These are phyloP conservation scores for Odontocolon sp. DNA, from an alignment of 2,888 invertebrate species.

Conservation along the genomic window DNA sequence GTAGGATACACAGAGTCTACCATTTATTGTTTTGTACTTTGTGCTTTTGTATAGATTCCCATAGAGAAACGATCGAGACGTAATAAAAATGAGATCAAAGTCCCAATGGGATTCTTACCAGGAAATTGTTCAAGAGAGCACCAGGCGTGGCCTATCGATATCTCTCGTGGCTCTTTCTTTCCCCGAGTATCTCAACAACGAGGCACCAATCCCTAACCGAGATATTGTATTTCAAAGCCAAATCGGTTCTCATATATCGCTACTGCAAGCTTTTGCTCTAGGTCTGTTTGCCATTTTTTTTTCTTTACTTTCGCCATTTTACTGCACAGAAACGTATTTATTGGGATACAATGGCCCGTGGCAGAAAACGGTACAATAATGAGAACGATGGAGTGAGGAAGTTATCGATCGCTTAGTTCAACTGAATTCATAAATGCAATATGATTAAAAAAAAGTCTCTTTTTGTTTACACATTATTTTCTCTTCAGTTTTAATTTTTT, in stretches of 20 bases:
- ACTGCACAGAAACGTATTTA: constrained; percentile 35
- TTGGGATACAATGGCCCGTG: neutral
- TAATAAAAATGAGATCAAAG: constrained; percentile 68
- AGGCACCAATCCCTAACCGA: too few relatives aligned
- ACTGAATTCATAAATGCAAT: neutral
- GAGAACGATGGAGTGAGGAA: neutral
- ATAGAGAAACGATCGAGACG: constrained; percentile 54
- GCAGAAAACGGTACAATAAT: neutral
- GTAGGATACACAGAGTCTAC: too few relatives aligned
- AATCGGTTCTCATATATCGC: constrained; percentile 10
- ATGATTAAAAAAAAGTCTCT: neutral
- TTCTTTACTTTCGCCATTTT: constrained; percentile 3
- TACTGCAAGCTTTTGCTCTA: neutral
- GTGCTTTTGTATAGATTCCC: too few relatives aligned
- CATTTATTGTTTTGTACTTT: too few relatives aligned
- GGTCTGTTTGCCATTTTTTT: constrained; percentile 12
- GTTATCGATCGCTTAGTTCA: neutral
- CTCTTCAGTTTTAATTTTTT: neutral
- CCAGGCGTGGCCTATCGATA: constrained; percentile 46
- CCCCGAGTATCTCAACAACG: constrained; percentile 1
- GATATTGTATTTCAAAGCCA: constrained; percentile 35
- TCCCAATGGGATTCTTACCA: constrained; percentile 59
- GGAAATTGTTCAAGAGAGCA: constrained; percentile 58
- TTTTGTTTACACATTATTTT: neutral
- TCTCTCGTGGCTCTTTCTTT: constrained; percentile 35